phyloP scores from a whole-genome alignment of 2,888 invertebrate species.

The Eustalomyia histrio region DNA sequence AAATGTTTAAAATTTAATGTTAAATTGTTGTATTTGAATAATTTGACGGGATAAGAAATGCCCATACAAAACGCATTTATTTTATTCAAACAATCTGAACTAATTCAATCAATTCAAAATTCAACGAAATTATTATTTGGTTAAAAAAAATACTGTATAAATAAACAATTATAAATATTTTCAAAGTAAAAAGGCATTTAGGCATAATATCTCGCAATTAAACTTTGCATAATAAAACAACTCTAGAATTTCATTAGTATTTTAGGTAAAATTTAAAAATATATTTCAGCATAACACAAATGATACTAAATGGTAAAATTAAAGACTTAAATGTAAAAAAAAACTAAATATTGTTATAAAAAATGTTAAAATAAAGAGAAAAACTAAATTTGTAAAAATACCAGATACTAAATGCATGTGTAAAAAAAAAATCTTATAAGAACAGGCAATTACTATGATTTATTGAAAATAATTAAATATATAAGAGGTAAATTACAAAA shows the following conservation, averaged over 20 bases:
- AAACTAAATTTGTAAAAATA: conserved; percentile 15
- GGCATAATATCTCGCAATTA: conserved; percentile 6
- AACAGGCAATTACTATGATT: conserved; percentile 36
- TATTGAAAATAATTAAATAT: conserved; percentile 36
- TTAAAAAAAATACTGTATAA: background rate
- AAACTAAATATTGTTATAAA: conserved; percentile 30
- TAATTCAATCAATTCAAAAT: conserved; percentile 16
- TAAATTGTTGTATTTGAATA: too few relatives aligned
- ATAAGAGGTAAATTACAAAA: conserved; percentile 17
- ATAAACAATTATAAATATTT: background rate
- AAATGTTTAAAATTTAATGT: too few relatives aligned
- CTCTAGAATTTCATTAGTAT: conserved; percentile 23
- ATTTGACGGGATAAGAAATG: background rate
- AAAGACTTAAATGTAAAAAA: conserved; percentile 29
- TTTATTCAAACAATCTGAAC: background rate
- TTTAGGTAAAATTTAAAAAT: conserved; percentile 6
- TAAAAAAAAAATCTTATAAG: conserved; percentile 34
- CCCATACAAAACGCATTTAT: background rate
- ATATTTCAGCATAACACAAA: background rate
- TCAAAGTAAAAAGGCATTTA: conserved; percentile 31
- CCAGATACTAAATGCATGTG: conserved; percentile 25
- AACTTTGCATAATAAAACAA: conserved; percentile 21
- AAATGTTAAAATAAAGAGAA: conserved; percentile 9
- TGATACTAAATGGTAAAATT: conserved; percentile 15
- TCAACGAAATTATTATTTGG: conserved; percentile 16